A percentile compares a stretch with the other conserved stretches of the same genome.
Evolutionary conservation across 2,888 invertebrate species (phyloP).

Genomic region (Noctua fimbriata): DNA sequence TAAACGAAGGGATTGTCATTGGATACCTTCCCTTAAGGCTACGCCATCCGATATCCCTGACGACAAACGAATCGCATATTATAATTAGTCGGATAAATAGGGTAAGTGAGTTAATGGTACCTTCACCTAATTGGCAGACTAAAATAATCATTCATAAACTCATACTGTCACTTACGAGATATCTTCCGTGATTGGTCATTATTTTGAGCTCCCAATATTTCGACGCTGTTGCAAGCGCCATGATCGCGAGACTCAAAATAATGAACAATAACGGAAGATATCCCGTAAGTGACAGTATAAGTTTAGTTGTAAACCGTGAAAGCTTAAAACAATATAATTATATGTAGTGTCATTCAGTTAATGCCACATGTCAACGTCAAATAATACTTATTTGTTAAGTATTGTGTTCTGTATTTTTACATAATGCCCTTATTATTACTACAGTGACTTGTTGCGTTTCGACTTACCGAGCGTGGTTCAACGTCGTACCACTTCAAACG

Average conservation of each 20-base stretch:
- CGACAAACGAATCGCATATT: slow-evolving; percentile 57
- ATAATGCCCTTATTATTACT: slow-evolving; percentile 64
- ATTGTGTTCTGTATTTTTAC: slow-evolving; percentile 47
- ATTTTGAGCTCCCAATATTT: too few species aligned
- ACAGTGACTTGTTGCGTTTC: slow-evolving; percentile 58
- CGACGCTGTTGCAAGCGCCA: too few species aligned
- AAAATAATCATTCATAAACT: neutral
- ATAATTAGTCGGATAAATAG: slow-evolving; percentile 51
- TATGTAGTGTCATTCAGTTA: neutral
- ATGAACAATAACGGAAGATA: too few species aligned
- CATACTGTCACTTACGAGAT: too few species aligned
- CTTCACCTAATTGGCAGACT: slow-evolving; percentile 1
- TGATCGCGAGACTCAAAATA: too few species aligned
- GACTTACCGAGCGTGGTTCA: slow-evolving; percentile 65
- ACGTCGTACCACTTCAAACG: slow-evolving; percentile 68
- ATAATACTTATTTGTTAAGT: neutral
- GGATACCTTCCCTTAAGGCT: slow-evolving; percentile 63
- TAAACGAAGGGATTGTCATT: slow-evolving; percentile 30
- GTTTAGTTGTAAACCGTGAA: too few species aligned
- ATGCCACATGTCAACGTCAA: slow-evolving; percentile 8
- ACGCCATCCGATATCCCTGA: slow-evolving; percentile 59
- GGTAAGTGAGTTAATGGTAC: slow-evolving; percentile 6
- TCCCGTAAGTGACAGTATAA: too few species aligned
- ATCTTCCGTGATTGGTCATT: too few species aligned
- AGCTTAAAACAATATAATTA: too few species aligned